These are phyloP conservation scores for Hirundo rustica DNA, from an alignment of 2,797 vertebrate genomes.

Conservation along the genomic window DNA sequence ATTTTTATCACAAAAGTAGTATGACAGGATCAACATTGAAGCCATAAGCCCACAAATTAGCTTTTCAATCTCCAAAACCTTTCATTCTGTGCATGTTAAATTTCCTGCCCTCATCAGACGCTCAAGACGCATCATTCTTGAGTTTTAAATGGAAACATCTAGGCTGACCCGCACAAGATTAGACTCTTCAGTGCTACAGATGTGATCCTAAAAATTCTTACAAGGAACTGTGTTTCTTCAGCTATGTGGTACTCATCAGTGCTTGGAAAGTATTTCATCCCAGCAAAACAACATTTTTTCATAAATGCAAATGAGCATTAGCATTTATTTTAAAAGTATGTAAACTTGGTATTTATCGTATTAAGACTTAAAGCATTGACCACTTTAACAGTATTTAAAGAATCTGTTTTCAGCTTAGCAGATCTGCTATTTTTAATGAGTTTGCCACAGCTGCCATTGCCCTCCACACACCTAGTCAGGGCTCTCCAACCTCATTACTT, in stretches of 20 bases:
- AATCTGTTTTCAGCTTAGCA: background rate
- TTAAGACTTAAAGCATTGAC: background rate
- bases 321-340: background rate
- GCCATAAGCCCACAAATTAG: background rate
- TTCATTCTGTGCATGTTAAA: background rate
- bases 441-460: background rate
- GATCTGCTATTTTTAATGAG: background rate
- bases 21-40: background rate
- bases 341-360: background rate
- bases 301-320: background rate
- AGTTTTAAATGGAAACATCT: background rate
- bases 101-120: background rate
- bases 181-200: background rate
- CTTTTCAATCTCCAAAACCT: background rate
- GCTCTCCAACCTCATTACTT: background rate
- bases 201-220: background rate
- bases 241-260: accelerated
- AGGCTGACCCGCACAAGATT: background rate
- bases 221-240: background rate
- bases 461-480: background rate
- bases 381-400: background rate
- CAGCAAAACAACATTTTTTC: background rate
- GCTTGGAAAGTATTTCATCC: background rate
- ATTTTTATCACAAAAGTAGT: background rate
- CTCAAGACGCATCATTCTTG: accelerated